phyloP scores from a whole-genome alignment of 2,113 vertebrate species.

The Pseudopodoces humilis region DNA sequence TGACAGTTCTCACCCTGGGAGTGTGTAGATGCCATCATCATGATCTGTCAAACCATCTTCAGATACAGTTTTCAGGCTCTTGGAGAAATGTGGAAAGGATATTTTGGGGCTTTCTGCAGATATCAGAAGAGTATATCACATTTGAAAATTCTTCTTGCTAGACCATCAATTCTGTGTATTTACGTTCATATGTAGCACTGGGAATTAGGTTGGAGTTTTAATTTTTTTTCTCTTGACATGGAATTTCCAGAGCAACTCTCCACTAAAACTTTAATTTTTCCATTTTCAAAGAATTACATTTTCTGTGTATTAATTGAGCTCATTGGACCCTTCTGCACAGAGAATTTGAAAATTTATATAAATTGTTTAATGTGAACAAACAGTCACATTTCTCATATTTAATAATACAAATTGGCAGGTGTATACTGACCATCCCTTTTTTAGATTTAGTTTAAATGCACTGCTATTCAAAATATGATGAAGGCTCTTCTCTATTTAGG shows the following conservation, averaged over 20 bases:
- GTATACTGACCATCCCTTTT: not conserved
- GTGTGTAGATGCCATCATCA: not conserved
- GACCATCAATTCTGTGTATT: not conserved
- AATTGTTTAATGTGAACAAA: not conserved
- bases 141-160: not conserved
- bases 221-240: not conserved
- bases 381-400: not conserved
- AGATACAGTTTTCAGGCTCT: not conserved
- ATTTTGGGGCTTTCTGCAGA: not conserved
- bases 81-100: not conserved
- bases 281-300: not conserved
- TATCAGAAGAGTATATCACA: not conserved
- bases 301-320: not conserved
- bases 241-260: not conserved
- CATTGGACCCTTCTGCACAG: not conserved
- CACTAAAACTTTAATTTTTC: not conserved
- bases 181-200: not conserved
- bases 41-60: not conserved
- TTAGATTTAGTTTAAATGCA: not conserved
- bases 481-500: not conserved
- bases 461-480: not conserved
- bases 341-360: not conserved
- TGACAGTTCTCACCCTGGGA: not conserved
- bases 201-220: not conserved
- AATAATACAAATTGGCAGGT: not conserved